Evolutionary conservation across 2,888 invertebrate species (phyloP), one percentile per base, ranked within the genome.

Genomic region (Microplitis manilae): DNA sequence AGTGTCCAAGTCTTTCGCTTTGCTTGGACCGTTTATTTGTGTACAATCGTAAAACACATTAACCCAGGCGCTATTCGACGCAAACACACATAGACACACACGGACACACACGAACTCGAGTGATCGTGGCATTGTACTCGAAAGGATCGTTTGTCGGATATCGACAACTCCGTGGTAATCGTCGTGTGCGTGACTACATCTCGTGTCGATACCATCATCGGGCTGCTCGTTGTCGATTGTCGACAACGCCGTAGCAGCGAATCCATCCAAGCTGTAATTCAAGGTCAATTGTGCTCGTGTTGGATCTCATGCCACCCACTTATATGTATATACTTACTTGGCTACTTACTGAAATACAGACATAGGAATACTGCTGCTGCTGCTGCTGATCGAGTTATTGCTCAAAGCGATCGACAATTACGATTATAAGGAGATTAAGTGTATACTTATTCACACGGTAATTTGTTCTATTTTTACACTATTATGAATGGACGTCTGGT

Each of bases 171-270:
- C 13, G 50, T 50, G 50, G 79, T 79, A 80, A 73, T 77, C 79
- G 75, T 71, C 38, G 30, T 61, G 76, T 82, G 81, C 82, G 81
- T 82, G 82, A 82, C 81, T 80, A 76, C 17, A 50, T 68, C 71
- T 30, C 68, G 69, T 77, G 73, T 50, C 64, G 73, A 73, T 72
- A 64, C n/a, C 17, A 50, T 50, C 50, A 50, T 7, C 50, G 13
- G 13, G 30, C 30, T 50, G 8, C 50, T 50, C 50, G 50, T 50
- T 50, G 50, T 50, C 50, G 50, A 50, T 13, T 30, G 13, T 50
- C 50, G 50, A 50, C 50, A 50, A 13, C 50, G 13, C 13, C 50
- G 50, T 50, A 50, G 9, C 50, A 50, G 17, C 38, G 60, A n/a
- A 73, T 77, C 50, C 38, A 73, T 69, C 64, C 73, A 50, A 38